Conservation (phyloP, 2,113 vertebrate species). For the Anoplopoma fimbria region DNA sequence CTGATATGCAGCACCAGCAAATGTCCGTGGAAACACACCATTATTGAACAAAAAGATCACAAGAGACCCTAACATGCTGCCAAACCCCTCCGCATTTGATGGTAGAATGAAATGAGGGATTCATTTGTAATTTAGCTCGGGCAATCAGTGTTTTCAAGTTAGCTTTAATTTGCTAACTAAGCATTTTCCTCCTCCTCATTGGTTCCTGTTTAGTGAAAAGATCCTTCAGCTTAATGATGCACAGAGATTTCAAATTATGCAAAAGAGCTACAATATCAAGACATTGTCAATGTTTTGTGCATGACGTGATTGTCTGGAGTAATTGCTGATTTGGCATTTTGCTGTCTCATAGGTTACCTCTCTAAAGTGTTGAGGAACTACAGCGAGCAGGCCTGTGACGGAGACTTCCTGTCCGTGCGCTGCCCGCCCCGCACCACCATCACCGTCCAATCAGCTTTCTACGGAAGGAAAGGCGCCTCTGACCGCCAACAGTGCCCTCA, state of each 20-base stretch:
- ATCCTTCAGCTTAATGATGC: not conserved
- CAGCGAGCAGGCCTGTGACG: slow-evolving; percentile 90
- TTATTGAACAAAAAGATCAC: slow-evolving; percentile 9
- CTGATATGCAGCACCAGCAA: slow-evolving; percentile 32
- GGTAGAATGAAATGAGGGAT: not conserved
- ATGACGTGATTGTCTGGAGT: not conserved
- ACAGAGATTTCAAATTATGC: not conserved
- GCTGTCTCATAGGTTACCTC: slow-evolving; percentile 84
- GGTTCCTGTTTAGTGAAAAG: not conserved
- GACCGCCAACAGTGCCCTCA: slow-evolving; percentile 85
- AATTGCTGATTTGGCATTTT: slow-evolving; percentile 3
- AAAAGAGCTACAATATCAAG: not conserved
- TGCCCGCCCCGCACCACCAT: slow-evolving; percentile 93
- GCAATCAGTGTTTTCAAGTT: not conserved
- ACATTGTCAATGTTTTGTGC: not conserved
- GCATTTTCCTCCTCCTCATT: not conserved
- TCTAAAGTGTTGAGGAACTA: slow-evolving; percentile 90
- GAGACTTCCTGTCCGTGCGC: slow-evolving; percentile 87
- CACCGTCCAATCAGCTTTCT: slow-evolving; percentile 92
- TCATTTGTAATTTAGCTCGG: not conserved
- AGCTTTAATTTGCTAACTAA: not conserved
- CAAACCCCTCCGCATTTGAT: not conserved
- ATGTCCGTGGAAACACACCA: slow-evolving; percentile 29
- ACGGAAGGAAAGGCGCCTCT: slow-evolving; percentile 85
- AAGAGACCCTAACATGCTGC: not conserved